These are phyloP conservation scores for Menura novaehollandiae DNA, from an alignment of 2,113 vertebrate genomes.

Conservation along the genomic window DNA sequence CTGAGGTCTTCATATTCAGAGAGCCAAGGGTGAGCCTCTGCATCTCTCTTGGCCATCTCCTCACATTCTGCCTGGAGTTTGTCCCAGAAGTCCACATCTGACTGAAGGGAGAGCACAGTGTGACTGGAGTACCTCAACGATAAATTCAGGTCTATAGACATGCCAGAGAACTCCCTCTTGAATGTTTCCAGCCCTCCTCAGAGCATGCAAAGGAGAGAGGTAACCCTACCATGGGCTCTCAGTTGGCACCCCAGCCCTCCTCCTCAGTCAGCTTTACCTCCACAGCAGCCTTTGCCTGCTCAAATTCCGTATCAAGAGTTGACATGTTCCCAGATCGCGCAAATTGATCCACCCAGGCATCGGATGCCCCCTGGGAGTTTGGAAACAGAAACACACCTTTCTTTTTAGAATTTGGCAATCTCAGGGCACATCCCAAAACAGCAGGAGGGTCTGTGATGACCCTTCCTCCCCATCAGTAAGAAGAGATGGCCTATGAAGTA, in stretches of 20 bases:
- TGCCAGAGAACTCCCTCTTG: background rate
- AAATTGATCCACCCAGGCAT: conserved; percentile 96
- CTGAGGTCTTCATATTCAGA: conserved; percentile 92
- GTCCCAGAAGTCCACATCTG: conserved; percentile 99
- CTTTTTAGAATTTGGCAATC: conserved; percentile 7
- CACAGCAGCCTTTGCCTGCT: conserved; percentile 92
- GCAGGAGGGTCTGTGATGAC: background rate
- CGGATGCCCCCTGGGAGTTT: conserved; percentile 79
- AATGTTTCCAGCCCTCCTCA: background rate
- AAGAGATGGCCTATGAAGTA: background rate
- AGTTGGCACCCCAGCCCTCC: background rate
- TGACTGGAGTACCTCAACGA: background rate
- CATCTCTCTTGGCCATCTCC: conserved; percentile 96
- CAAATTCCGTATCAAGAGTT: conserved; percentile 85
- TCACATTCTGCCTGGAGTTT: conserved; percentile 98
- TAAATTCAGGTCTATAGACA: background rate
- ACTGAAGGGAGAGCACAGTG: conserved; percentile 72
- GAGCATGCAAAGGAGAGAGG: background rate
- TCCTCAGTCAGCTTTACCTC: conserved; percentile 79
- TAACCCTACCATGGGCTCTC: background rate
- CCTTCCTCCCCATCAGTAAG: background rate
- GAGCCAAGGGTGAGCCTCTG: conserved; percentile 95
- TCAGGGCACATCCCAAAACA: background rate
- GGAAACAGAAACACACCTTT: conserved; percentile 28
- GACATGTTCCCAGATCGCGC: conserved; percentile 66